Evolutionary conservation across 2,797 vertebrate species (phyloP).

Genomic region (Dallia pectoralis): DNA sequence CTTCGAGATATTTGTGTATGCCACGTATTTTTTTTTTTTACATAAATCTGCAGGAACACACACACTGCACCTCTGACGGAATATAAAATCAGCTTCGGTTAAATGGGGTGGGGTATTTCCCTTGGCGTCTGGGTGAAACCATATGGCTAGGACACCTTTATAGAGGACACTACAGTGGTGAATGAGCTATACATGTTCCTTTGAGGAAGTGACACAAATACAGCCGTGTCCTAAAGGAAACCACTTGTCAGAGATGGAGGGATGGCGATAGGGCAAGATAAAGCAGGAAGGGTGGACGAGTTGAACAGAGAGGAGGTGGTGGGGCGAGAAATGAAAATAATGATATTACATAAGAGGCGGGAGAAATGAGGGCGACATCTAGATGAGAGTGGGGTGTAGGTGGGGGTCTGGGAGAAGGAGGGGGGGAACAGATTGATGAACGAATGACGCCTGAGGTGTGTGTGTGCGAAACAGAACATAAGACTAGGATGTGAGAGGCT

Average conservation of each 20-base stretch:
- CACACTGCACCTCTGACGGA: constrained; percentile 1
- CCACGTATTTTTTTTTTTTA: constrained; percentile 12
- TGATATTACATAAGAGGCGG: constrained; percentile 5
- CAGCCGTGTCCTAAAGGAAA: not conserved
- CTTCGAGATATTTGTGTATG: constrained; percentile 63
- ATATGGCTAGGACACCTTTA: not conserved
- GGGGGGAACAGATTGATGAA: constrained; percentile 12
- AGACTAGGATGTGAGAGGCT: not conserved
- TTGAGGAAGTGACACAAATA: not conserved
- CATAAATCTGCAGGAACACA: not conserved
- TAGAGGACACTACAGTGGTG: not conserved
- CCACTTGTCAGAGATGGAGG: not conserved
- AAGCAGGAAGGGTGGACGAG: constrained; percentile 26
- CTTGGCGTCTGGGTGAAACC: not conserved
- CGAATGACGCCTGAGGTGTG: constrained; percentile 10
- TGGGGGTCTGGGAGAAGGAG: not conserved
- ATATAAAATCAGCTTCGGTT: not conserved
- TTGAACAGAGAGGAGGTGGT: not conserved
- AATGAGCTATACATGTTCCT: not conserved
- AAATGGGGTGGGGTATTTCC: not conserved
- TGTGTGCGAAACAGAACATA: not conserved
- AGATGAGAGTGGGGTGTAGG: not conserved
- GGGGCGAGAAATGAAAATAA: constrained; percentile 6
- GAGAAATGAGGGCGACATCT: constrained; percentile 21
- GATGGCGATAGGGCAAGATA: not conserved